Evolutionary conservation across 2,888 invertebrate genomes (phyloP), one percentile per base, ranked within the genome.

Genomic region (Ernsta delagoae): DNA sequence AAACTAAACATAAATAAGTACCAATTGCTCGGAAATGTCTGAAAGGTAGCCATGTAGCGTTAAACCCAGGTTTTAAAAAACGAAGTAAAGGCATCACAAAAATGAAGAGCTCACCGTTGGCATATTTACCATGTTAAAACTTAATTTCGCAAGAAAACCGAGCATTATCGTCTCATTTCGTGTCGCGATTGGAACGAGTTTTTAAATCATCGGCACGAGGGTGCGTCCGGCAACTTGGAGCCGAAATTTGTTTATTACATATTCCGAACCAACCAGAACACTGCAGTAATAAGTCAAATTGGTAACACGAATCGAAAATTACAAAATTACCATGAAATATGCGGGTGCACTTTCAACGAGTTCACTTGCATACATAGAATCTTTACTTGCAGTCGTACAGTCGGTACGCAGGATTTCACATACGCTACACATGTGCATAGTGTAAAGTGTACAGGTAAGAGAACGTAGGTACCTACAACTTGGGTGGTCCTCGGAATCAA

Each of bases 401-500:
- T 65, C 63, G 53, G 53, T 48, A 34, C 24, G 59, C 57, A 63
- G 41, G 48, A 24, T 12, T 61, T 31, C 66, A 66, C 43, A 59
- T 67, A 9, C 43, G 53, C 56, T 70, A 60, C 61, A 41, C 59
- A 65, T 72, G 65, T 65, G 50, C 71, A 74, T 76, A 72, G 66
- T 73, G 71, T 62, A 50, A 50, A n/a, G 5, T 61, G 61, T 78
- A 81, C 80, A 80, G 80, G 81, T 81, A 83, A 80, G 80, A 76
- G 85, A 82, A 79, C 83, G 77, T 78, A 81, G 82, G 77, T 78
- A 81, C 82, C 79, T 77, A 73, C 89, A 75, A 80, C 88, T 77
- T 92, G 93, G 92, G 93, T 92, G 93, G 93, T 93, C 93, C 84
- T 57, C 81, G 75, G 81, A 85, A 83, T 88, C 87, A 85, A 83